Percentiles rank a stretch among this genome's conserved stretches.
These are phyloP conservation scores for Apotomis turbidana DNA, from an alignment of 2,888 invertebrate species.

Conservation along the genomic window DNA sequence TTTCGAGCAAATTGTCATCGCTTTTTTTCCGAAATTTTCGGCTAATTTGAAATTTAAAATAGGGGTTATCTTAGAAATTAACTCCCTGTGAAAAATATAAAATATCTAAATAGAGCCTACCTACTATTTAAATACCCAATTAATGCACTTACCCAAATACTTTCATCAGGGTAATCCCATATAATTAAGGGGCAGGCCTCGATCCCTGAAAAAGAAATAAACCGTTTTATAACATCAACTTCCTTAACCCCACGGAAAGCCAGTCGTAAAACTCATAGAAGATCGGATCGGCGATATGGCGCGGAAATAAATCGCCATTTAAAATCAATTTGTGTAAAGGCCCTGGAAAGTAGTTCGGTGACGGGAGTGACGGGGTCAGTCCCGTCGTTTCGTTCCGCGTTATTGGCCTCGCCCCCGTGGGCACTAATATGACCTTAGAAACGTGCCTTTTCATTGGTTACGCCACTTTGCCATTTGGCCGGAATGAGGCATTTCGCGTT, in stretches of 20 bases:
- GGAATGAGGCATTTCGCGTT: not conserved
- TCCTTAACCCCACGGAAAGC: slow-evolving; percentile 80
- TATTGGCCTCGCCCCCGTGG: slow-evolving; percentile 44
- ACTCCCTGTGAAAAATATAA: no score
- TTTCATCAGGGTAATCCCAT: slow-evolving; percentile 56
- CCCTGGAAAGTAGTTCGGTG: slow-evolving; percentile 71
- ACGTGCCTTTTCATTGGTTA: slow-evolving; percentile 38
- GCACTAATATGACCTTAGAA: slow-evolving; percentile 41
- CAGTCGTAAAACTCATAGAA: slow-evolving; percentile 80
- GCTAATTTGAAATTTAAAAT: no score
- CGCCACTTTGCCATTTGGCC: slow-evolving; percentile 28
- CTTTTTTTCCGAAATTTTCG: no score
- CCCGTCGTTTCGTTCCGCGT: slow-evolving; percentile 42
- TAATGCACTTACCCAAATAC: slow-evolving; percentile 22
- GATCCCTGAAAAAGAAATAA: slow-evolving; percentile 78
- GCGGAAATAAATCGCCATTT: slow-evolving; percentile 84
- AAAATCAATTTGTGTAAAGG: slow-evolving; percentile 84
- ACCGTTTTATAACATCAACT: slow-evolving; percentile 81
- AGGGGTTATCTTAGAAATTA: no score
- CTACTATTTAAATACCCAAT: not conserved
- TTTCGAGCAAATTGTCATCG: no score
- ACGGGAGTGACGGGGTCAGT: slow-evolving; percentile 53
- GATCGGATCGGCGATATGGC: slow-evolving; percentile 82
- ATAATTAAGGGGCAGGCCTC: slow-evolving; percentile 71
- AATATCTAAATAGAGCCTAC: no score